Conservation (phyloP, 2,797 vertebrate genomes). For the Carapus acus region DNA sequence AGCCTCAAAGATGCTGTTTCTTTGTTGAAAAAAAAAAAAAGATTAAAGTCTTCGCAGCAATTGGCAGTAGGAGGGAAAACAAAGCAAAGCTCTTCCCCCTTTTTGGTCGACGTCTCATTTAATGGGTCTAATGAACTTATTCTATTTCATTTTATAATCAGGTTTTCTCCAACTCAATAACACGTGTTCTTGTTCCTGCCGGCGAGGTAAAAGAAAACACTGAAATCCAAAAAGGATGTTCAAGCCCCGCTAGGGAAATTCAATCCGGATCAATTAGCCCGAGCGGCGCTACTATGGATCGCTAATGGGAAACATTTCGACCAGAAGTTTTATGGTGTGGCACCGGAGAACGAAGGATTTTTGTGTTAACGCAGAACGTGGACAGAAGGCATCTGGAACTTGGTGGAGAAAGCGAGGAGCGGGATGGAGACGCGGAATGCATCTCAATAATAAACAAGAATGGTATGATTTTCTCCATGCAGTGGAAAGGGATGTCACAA, state of each 20-base stretch:
- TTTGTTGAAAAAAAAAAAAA: conserved; percentile 59
- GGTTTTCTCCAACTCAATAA: conserved; percentile 4
- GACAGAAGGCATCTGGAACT: conserved; percentile 40
- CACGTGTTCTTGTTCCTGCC: conserved; percentile 14
- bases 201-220: conserved; percentile 27
- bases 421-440: conserved; percentile 2
- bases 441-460: conserved; percentile 26
- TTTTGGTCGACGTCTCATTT: background rate
- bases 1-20: conserved; percentile 45
- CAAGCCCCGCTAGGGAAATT: conserved; percentile 33
- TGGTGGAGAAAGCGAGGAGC: too few relatives aligned
- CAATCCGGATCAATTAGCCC: conserved; percentile 44
- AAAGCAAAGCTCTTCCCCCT: conserved; percentile 1
- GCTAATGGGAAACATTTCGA: conserved; percentile 43
- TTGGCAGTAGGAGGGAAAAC: too few relatives aligned
- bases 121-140: conserved; percentile 1
- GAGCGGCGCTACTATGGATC: conserved; percentile 19
- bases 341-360: conserved; percentile 21
- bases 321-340: conserved; percentile 34
- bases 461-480: conserved; percentile 4
- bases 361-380: conserved; percentile 24
- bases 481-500: background rate
- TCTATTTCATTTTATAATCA: conserved; percentile 13
- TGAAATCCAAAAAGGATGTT: conserved; percentile 20
- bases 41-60: conserved; percentile 31